These are phyloP conservation scores for Onthophagus taurus DNA, from an alignment of 1,140 invertebrate species.

Conservation along the genomic window DNA sequence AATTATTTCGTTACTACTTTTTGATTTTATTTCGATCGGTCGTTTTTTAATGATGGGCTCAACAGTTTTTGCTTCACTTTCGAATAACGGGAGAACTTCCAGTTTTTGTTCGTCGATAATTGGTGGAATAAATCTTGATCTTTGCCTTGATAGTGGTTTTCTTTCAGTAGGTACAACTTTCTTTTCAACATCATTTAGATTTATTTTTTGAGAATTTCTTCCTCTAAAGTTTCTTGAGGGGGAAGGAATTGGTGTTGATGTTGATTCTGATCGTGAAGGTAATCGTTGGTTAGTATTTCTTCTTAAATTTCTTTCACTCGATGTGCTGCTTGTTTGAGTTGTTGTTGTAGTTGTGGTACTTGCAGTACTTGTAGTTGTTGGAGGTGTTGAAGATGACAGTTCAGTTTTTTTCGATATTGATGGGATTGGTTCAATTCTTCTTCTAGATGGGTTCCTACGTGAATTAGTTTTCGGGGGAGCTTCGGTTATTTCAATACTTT, in stretches of 20 bases:
- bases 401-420: not conserved
- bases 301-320: not conserved
- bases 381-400: not conserved
- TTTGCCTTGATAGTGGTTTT: not conserved
- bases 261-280: not conserved
- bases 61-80: constrained; percentile 25
- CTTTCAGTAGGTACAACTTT: not conserved
- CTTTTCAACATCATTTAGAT: not conserved
- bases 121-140: constrained; percentile 20
- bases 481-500: not conserved
- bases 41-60: constrained; percentile 2
- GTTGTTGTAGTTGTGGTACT: not conserved
- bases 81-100: constrained; percentile 32
- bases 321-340: not conserved
- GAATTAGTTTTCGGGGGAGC: constrained; percentile 9
- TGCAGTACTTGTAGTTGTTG: not conserved
- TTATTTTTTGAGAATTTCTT: not conserved
- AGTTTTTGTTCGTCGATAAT: constrained; percentile 29
- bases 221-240: constrained; percentile 2
- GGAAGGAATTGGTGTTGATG: not conserved
- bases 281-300: not conserved
- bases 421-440: not conserved
- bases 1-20: constrained; percentile 3
- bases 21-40: constrained; percentile 1
- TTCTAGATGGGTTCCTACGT: constrained; percentile 3